A percentile compares a stretch with the other conserved stretches of the same genome.
Evolutionary conservation across 2,888 invertebrate species (phyloP).

Genomic region (Drosophila niveifrons): DNA sequence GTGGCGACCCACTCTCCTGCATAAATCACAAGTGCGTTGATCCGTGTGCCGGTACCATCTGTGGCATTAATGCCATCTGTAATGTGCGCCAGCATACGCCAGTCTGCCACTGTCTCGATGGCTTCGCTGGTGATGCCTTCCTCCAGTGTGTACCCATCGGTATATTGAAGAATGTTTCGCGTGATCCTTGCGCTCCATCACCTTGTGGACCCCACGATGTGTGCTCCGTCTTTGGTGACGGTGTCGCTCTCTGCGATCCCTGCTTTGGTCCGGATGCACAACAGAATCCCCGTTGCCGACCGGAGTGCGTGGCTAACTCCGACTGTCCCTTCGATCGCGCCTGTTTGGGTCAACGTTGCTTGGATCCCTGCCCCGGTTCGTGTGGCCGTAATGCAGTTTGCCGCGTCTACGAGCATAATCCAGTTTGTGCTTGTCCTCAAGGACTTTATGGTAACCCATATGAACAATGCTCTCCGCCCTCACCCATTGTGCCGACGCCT

Average conservation of each 20-base stretch:
- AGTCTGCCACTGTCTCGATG: slow-evolving; percentile 92
- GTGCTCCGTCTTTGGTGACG: slow-evolving; percentile 90
- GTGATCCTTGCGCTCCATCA: slow-evolving; percentile 91
- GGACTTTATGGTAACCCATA: slow-evolving; percentile 92
- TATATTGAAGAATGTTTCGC: slow-evolving; percentile 87
- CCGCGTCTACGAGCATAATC: slow-evolving; percentile 90
- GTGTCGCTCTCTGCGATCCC: slow-evolving; percentile 92
- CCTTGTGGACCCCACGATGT: slow-evolving; percentile 90
- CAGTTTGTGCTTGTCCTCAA: slow-evolving; percentile 89
- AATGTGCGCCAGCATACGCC: slow-evolving; percentile 92
- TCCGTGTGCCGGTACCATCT: slow-evolving; percentile 90
- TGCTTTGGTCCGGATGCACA: slow-evolving; percentile 89
- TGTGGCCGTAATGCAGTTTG: slow-evolving; percentile 92
- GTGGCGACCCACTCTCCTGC: slow-evolving; percentile 90
- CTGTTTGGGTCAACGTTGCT: slow-evolving; percentile 90
- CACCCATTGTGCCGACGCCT: slow-evolving; percentile 81
- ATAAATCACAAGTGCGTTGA: slow-evolving; percentile 90
- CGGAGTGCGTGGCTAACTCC: slow-evolving; percentile 92
- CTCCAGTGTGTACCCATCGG: slow-evolving; percentile 89
- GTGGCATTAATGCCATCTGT: slow-evolving; percentile 93
- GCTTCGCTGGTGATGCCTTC: slow-evolving; percentile 92
- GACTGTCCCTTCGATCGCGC: slow-evolving; percentile 93
- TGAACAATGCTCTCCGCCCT: slow-evolving; percentile 89
- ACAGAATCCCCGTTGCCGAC: slow-evolving; percentile 91
- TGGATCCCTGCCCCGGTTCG: slow-evolving; percentile 92